phyloP scores from a whole-genome alignment of 2,113 vertebrate genomes.

The Corythornis vintsioides region DNA sequence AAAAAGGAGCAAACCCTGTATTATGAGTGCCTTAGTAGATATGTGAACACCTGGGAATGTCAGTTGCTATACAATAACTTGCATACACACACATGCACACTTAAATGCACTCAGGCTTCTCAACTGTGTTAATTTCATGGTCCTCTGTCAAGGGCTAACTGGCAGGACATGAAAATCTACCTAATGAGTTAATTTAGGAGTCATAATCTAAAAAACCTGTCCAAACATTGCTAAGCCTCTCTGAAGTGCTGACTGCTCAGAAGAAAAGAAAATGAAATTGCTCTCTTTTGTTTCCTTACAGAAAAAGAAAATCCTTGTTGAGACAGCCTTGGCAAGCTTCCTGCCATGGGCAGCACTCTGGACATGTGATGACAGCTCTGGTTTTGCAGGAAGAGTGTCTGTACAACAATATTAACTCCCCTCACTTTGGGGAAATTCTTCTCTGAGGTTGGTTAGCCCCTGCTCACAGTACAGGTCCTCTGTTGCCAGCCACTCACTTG shows the following conservation, averaged over 20 bases:
- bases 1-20: not conserved
- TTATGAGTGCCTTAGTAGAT: not conserved
- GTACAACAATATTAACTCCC: not conserved
- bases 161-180: not conserved
- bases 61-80: not conserved
- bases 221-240: slow-evolving; percentile 26
- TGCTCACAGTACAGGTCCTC: not conserved
- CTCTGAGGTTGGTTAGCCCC: not conserved
- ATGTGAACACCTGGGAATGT: not conserved
- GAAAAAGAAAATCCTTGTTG: not conserved
- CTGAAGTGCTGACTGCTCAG: not conserved
- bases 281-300: not conserved
- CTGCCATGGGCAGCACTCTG: not conserved
- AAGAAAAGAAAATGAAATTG: not conserved
- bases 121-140: not conserved
- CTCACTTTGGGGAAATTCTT: not conserved
- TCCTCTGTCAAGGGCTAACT: slow-evolving; percentile 21
- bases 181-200: slow-evolving; percentile 4
- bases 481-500: not conserved
- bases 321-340: not conserved
- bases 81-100: not conserved
- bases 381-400: not conserved
- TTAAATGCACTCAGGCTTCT: slow-evolving; percentile 15
- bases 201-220: slow-evolving; percentile 42
- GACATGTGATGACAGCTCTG: not conserved